These are phyloP conservation scores for silkworm (Bombyx mori) DNA, from an alignment of 1,140 invertebrate species.

Conservation along the genomic window ASM3026992v2 NC_085117.1:13030501-13031000, in stretches of 20 bases:
- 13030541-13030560: too few species aligned
- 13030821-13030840: slow-evolving; percentile 25
- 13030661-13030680: slow-evolving; percentile 28
- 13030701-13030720: slow-evolving; percentile 32
- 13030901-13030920: slow-evolving; percentile 8
- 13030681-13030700: slow-evolving; percentile 26
- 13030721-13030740: slow-evolving; percentile 26
- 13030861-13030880: slow-evolving; percentile 33
- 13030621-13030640: slow-evolving; percentile 14
- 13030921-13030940: slow-evolving; percentile 22
- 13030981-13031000: slow-evolving; percentile 22
- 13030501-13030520: too few species aligned
- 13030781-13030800: slow-evolving; percentile 34
- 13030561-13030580: too few species aligned
- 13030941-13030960: slow-evolving; percentile 18
- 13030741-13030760: slow-evolving; percentile 40
- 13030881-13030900: slow-evolving; percentile 16
- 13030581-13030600: too few species aligned
- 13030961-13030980: slow-evolving; percentile 20
- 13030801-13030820: slow-evolving; percentile 27
- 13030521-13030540: too few species aligned
- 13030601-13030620: background rate
- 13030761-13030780: slow-evolving; percentile 55
- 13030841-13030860: slow-evolving; percentile 43
- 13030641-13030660: slow-evolving; percentile 24